These are phyloP conservation scores for Gymnoscopelus microlampas DNA, from an alignment of 2,797 vertebrate species.

Conservation along the genomic window DNA sequence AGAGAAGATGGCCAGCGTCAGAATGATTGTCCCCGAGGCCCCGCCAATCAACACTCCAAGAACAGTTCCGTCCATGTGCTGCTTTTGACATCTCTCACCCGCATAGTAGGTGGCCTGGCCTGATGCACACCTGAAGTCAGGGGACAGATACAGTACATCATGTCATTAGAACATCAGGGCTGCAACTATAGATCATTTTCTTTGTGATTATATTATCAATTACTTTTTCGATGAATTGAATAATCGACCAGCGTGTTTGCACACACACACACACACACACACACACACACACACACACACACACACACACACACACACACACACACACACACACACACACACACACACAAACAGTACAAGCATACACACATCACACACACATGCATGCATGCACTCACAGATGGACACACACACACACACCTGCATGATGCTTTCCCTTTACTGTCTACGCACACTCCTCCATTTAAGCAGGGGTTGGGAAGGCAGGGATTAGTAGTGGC, in stretches of 20 bases:
- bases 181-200: background rate
- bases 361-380: slow-evolving; percentile 17
- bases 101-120: slow-evolving; percentile 81
- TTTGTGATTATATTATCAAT: too few species aligned
- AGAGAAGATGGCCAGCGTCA: slow-evolving; percentile 76
- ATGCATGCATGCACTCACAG: background rate
- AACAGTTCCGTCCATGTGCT: slow-evolving; percentile 74
- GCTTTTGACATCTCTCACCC: slow-evolving; percentile 82
- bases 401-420: slow-evolving; percentile 60
- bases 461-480: slow-evolving; percentile 86
- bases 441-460: slow-evolving; percentile 82
- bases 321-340: slow-evolving; percentile 38
- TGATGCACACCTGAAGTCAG: slow-evolving; percentile 80
- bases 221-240: too few species aligned
- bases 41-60: slow-evolving; percentile 82
- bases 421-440: slow-evolving; percentile 85
- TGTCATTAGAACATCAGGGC: background rate
- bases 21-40: slow-evolving; percentile 65
- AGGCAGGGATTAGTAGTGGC: slow-evolving; percentile 67
- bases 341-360: background rate
- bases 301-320: slow-evolving; percentile 49
- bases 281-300: background rate
- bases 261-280: background rate
- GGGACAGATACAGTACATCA: background rate
- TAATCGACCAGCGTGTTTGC: too few species aligned